phyloP scores from a whole-genome alignment of 2,113 vertebrate genomes.

The Panurus biarmicus region DNA sequence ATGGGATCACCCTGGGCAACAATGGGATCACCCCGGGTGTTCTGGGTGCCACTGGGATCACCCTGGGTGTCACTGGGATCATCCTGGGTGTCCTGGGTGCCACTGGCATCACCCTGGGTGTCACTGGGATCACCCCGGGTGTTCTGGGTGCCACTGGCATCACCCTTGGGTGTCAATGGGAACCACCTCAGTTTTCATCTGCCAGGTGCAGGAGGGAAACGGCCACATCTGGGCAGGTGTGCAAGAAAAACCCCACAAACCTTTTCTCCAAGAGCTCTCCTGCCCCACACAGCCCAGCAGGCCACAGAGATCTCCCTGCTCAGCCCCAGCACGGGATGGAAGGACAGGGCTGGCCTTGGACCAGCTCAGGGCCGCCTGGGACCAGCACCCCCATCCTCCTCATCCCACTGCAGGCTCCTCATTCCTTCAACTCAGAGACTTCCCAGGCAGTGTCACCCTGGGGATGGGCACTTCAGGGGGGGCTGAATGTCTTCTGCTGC shows the following conservation, averaged over 20 bases:
- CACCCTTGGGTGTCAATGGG: neutral
- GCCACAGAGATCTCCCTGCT: fast-evolving
- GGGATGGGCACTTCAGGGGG: neutral
- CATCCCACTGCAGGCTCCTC: neutral
- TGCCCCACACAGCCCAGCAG: fast-evolving
- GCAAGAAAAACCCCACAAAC: neutral
- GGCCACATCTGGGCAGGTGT: neutral
- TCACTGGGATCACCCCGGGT: neutral
- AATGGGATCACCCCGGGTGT: neutral
- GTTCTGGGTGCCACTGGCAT: neutral
- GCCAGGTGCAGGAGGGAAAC: neutral
- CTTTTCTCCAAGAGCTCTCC: no score
- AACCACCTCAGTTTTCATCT: fast-evolving
- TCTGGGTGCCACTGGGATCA: neutral
- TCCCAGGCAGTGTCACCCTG: neutral
- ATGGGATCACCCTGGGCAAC: neutral
- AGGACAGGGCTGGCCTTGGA: fast-evolving
- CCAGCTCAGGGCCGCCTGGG: fast-evolving
- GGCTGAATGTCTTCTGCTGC: neutral
- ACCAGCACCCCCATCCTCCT: neutral
- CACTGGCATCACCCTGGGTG: neutral
- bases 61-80: neutral
- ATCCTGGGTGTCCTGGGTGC: fast-evolving
- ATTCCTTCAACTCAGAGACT: neutral
- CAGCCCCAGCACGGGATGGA: neutral